Base-by-base conservation (phyloP, 2,797 vertebrate genomes). In the Mastacembelus armatus region DNA sequence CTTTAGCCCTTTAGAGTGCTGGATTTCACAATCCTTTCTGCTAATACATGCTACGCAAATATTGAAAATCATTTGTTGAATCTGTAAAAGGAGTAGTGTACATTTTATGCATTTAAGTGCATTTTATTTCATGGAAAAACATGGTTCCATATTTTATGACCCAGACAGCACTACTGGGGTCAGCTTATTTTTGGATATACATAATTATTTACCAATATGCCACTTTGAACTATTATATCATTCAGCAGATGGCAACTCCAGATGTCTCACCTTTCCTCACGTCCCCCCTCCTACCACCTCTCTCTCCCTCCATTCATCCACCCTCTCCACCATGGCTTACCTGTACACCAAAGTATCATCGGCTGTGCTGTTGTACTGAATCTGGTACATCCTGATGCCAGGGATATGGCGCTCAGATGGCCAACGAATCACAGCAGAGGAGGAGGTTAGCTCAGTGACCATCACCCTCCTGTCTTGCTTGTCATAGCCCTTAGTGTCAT, bases 271-370 rank as follows among this genome's bases (percentile, higher is more conserved):
- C 72, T 67, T 78, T 81, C 10, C 74, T 66, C 35, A 2, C 38
- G 70, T 78, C 70, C 73, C 80, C 56, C 42, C 35, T 62, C n/a
- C 63, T 40, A 55, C 38, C 50, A 38, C 38, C 52, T 58, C 27
- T 48, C 38, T 33, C 47, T 21, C 49, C 27, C 7, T 29, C 19
- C 56, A 24, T 42, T 47, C 52, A 54, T 12, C 51, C 62, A 22
- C 30, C 27, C 6, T 19, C 49, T 42, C 38, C 66, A 16, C 52
- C 62, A 10, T 10, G 26, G 11, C 91, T 92, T 89, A 97, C 97
- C 97, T 97, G 94, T 98, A 98, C 52, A 98, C 96, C 24, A 98
- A 88, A 6, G 96, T 95, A 64, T 98, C 97, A 27, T 98, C 97
- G 0, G 90, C 89, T 0, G 95, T 95, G 92, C 96, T 98, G 93